A percentile compares a stretch with the other conserved stretches of the same genome.
These are phyloP conservation scores for Bilobella aurantiaca DNA, from an alignment of 1,140 invertebrate species.

Conservation along the genomic window DNA sequence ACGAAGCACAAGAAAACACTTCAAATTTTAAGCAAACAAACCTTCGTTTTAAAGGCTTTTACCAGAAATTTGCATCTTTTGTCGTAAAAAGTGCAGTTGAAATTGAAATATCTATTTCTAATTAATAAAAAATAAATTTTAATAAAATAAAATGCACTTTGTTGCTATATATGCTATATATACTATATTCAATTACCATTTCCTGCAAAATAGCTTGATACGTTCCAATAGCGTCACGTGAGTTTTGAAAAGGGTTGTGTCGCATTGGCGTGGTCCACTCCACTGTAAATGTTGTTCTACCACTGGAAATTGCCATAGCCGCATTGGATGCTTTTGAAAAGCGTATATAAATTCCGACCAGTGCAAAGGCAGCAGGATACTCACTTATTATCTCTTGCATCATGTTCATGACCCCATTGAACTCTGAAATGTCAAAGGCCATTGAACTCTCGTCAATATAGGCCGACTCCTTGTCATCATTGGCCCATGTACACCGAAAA, in stretches of 20 bases:
- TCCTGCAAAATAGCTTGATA: not conserved
- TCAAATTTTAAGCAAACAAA: too few species aligned
- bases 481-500: too few species aligned
- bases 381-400: slow-evolving; percentile 15
- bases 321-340: slow-evolving; percentile 11
- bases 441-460: slow-evolving; percentile 20
- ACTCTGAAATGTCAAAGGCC: slow-evolving; percentile 12
- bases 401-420: slow-evolving; percentile 9
- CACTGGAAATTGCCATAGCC: slow-evolving; percentile 20
- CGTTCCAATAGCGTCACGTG: not conserved
- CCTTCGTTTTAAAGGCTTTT: too few species aligned
- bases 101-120: too few species aligned
- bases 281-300: slow-evolving; percentile 9
- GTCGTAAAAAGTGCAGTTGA: too few species aligned
- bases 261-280: not conserved
- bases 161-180: too few species aligned
- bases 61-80: too few species aligned
- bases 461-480: too few species aligned
- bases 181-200: too few species aligned
- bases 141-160: too few species aligned
- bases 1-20: too few species aligned
- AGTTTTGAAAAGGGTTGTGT: not conserved
- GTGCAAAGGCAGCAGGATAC: slow-evolving; percentile 12
- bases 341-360: slow-evolving; percentile 22
- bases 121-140: too few species aligned